A percentile compares a stretch with the other conserved stretches of the same genome.
Conservation (phyloP, 2,113 vertebrate genomes). For the Sterna hirundo region DNA sequence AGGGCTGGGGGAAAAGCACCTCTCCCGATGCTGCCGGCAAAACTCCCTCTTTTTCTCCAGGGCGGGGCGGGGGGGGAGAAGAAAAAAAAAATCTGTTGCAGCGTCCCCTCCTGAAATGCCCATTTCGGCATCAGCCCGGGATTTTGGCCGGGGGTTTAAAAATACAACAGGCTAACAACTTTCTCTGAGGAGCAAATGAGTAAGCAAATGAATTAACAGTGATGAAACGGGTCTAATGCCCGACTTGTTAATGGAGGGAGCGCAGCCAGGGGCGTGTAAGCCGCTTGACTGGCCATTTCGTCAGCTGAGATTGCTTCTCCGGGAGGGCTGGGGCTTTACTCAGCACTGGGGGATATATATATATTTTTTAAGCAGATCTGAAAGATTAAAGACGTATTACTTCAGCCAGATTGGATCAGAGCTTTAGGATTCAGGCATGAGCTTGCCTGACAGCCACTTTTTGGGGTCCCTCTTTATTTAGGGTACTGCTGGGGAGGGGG, state of each 20-base stretch:
- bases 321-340: slow-evolving; percentile 19
- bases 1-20: background rate
- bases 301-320: slow-evolving; percentile 67
- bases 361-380: slow-evolving; percentile 65
- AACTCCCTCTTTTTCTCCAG: background rate
- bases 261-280: slow-evolving; percentile 62
- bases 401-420: background rate
- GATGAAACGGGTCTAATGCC: slow-evolving; percentile 71
- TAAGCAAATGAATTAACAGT: slow-evolving; percentile 76
- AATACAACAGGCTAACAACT: slow-evolving; percentile 68
- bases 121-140: background rate
- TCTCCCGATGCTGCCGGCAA: background rate
- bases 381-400: background rate
- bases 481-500: background rate
- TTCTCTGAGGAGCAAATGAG: slow-evolving; percentile 69
- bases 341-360: background rate
- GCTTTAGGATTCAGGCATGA: background rate
- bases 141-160: background rate
- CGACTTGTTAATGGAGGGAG: slow-evolving; percentile 42
- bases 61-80: background rate
- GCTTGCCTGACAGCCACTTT: background rate
- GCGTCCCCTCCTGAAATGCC: background rate
- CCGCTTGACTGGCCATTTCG: slow-evolving; percentile 81
- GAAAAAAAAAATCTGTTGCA: background rate
- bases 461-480: background rate